phyloP scores from a whole-genome alignment of 2,888 invertebrate species.

The Biston stratarius region DNA sequence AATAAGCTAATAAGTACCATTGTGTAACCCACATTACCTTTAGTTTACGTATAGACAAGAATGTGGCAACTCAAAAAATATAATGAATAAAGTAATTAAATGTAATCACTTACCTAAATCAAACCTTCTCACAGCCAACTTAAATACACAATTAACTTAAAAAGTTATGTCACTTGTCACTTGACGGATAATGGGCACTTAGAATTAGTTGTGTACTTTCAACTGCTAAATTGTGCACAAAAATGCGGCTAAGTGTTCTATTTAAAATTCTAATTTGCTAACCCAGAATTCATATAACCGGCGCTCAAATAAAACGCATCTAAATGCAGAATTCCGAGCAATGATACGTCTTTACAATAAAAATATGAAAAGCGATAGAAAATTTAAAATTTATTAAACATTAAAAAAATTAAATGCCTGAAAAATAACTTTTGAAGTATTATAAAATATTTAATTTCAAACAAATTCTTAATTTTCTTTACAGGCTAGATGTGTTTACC shows the following conservation, averaged over 20 bases:
- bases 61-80: constrained; percentile 39
- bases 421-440: too few species aligned
- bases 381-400: too few species aligned
- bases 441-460: too few species aligned
- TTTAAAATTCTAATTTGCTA: constrained; percentile 38
- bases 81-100: constrained; percentile 50
- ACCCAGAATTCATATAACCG: constrained; percentile 17
- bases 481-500: too few species aligned
- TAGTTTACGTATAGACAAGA: constrained; percentile 11
- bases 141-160: constrained; percentile 48
- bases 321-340: too few species aligned
- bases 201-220: constrained; percentile 53
- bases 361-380: too few species aligned
- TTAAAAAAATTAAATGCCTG: too few species aligned
- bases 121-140: constrained; percentile 57
- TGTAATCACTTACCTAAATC: constrained; percentile 62
- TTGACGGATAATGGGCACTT: constrained; percentile 45
- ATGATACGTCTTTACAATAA: too few species aligned
- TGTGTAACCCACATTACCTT: constrained; percentile 15
- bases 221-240: constrained; percentile 51
- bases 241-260: constrained; percentile 40
- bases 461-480: too few species aligned
- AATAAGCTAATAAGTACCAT: constrained; percentile 11
- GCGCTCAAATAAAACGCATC: too few species aligned
- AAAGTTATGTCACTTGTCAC: constrained; percentile 62